Evolutionary conservation across 2,888 invertebrate genomes (phyloP).

Genomic region (Phlogophora meticulosa): DNA sequence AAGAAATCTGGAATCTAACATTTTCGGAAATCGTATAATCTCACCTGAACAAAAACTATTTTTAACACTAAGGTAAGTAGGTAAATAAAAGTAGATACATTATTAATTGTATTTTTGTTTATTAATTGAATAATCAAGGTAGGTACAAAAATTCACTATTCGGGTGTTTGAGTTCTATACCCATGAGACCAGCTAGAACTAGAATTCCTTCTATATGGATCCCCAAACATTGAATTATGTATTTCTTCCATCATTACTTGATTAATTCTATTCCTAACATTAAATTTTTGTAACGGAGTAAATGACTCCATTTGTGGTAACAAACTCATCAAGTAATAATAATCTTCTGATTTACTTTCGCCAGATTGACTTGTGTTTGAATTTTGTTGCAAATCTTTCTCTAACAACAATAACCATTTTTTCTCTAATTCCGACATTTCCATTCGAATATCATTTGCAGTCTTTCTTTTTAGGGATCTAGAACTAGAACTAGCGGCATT

Average conservation of each 20-base stretch:
- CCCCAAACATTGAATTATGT: constrained; percentile 19
- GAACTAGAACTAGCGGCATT: constrained; percentile 29
- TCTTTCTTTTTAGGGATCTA: constrained; percentile 20
- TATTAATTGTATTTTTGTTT: constrained; percentile 18
- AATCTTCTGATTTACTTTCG: constrained; percentile 47
- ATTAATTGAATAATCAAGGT: constrained; percentile 25
- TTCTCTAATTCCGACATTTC: constrained; percentile 41
- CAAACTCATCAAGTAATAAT: constrained; percentile 46
- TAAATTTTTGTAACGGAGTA: constrained; percentile 40
- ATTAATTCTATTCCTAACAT: constrained; percentile 47
- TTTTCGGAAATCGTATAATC: constrained; percentile 29
- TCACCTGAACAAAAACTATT: constrained; percentile 38
- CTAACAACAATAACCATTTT: constrained; percentile 37
- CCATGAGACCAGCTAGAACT: constrained; percentile 23
- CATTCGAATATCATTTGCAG: constrained; percentile 29
- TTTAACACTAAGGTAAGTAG: constrained; percentile 41
- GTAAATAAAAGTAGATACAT: constrained; percentile 35
- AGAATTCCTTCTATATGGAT: constrained; percentile 24
- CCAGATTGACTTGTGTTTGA: constrained; percentile 26
- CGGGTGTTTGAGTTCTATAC: constrained; percentile 37
- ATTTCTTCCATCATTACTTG: constrained; percentile 49
- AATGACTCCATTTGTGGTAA: constrained; percentile 45
- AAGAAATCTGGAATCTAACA: constrained; percentile 34
- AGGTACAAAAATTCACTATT: constrained; percentile 35
- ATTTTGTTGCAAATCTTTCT: constrained; percentile 36